Base-by-base conservation (phyloP, 2,888 invertebrate species). In the Daptonema setosum region DNA sequence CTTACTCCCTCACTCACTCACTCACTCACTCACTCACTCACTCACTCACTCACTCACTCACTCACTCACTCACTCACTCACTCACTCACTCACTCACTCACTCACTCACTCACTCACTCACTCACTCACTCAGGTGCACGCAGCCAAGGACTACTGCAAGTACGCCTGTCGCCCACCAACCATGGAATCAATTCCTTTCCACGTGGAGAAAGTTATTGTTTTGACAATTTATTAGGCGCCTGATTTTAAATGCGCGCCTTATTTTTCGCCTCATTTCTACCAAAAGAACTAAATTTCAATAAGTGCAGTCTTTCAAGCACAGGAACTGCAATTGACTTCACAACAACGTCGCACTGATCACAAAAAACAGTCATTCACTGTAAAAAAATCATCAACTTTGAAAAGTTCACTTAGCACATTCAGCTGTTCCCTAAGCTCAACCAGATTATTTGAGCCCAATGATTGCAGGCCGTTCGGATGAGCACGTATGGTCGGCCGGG, bases 401-500 rank as follows among this genome's bases (percentile, higher is more conserved):
- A n/a, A n/a, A n/a, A n/a, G n/a, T n/a, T n/a, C n/a, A n/a, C n/a
- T n/a, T n/a, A n/a, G n/a, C n/a, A n/a, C n/a, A n/a, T n/a, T n/a
- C n/a, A n/a, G n/a, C n/a, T n/a, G n/a, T n/a, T n/a, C n/a, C n/a
- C n/a, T n/a, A n/a, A n/a, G n/a, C n/a, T n/a, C n/a, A n/a, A n/a
- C n/a, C n/a, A n/a, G n/a, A n/a, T n/a, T n/a, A n/a, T n/a, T n/a
- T n/a, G n/a, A n/a, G n/a, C n/a, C n/a, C n/a, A n/a, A n/a, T n/a
- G n/a, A n/a, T 59, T 61, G 20, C 61, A 73, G 74, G 91, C 93
- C 0, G 81, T 88, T 1, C 79, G 91, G 22, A 76, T 81, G 56
- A 78, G 85, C 3, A 80, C 81, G 48, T 83, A 81, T 66, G 93
- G 93, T 11, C 78, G 90, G 57, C 90, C 91, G 20, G 93, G 91